phyloP scores from a whole-genome alignment of 1,140 invertebrate genomes.

The Sitobion miscanthi region DNA sequence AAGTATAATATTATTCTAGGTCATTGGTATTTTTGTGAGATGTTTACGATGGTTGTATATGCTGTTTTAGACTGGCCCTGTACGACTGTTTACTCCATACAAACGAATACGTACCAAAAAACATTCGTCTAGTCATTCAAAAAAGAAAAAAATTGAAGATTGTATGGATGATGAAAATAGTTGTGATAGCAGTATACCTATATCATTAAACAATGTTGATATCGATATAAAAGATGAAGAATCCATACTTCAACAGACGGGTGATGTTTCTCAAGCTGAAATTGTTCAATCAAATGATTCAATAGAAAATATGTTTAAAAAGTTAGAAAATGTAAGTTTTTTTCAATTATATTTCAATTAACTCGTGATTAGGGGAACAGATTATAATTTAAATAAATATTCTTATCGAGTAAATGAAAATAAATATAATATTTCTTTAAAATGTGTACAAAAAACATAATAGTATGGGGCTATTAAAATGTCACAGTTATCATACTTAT shows the following conservation, averaged over 20 bases:
- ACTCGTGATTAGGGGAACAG: not conserved
- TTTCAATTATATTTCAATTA: not conserved
- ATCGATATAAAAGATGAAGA: conserved; percentile 24
- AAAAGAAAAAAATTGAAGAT: conserved; percentile 57
- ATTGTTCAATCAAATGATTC: conserved; percentile 46
- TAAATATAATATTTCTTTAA: not conserved
- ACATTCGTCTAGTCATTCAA: conserved; percentile 64
- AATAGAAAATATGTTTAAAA: conserved; percentile 48
- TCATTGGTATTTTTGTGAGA: not conserved
- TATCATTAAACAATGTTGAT: conserved; percentile 46
- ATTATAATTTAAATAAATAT: not conserved
- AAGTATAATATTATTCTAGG: conserved; percentile 62
- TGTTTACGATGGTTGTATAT: not conserved
- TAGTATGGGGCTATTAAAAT: not conserved
- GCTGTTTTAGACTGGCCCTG: conserved; percentile 76
- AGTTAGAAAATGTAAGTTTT: conserved; percentile 50
- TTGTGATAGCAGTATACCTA: conserved; percentile 58
- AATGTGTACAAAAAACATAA: not conserved
- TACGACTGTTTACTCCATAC: conserved; percentile 89
- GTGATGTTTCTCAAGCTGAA: conserved; percentile 42
- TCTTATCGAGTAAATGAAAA: not conserved
- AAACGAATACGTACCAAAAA: conserved; percentile 73
- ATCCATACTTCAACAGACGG: conserved; percentile 23
- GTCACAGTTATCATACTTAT: not conserved
- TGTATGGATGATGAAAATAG: conserved; percentile 59